phyloP scores from a whole-genome alignment of 2,113 vertebrate species.

The Genyomyrus donnyi region DNA sequence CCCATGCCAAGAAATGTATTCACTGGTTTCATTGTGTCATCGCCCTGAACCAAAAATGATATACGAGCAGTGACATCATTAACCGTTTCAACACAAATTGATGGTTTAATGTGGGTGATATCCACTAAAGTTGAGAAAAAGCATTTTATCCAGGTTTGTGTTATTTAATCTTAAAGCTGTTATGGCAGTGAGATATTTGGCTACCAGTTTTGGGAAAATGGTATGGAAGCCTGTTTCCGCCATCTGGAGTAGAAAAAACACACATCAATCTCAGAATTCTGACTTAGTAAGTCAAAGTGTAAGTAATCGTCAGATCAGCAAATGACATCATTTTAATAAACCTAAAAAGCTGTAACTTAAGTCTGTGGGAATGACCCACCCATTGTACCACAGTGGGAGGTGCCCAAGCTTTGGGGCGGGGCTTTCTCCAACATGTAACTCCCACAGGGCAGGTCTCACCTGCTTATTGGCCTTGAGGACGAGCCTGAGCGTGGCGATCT shows the following conservation, averaged over 20 bases:
- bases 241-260: too few species aligned
- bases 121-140: neutral
- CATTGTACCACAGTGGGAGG: neutral
- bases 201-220: neutral
- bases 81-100: neutral
- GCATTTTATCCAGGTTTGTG: neutral
- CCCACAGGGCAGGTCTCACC: slow-evolving; percentile 56
- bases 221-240: neutral
- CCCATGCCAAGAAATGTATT: neutral
- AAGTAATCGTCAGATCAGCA: neutral
- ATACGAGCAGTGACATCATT: neutral
- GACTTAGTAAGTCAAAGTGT: too few species aligned
- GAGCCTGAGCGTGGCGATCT: slow-evolving; percentile 89
- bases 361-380: neutral
- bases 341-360: neutral
- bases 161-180: neutral
- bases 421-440: neutral
- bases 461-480: slow-evolving; percentile 98
- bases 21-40: neutral
- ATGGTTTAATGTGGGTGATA: too few species aligned
- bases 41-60: neutral
- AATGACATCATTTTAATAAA: neutral
- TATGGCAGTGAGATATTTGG: neutral
- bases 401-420: neutral
- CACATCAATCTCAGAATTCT: too few species aligned